Percentiles rank a stretch among this genome's conserved stretches.
Evolutionary conservation across 2,888 invertebrate genomes (phyloP).

Genomic region (Dasysyrphus albostriatus): DNA sequence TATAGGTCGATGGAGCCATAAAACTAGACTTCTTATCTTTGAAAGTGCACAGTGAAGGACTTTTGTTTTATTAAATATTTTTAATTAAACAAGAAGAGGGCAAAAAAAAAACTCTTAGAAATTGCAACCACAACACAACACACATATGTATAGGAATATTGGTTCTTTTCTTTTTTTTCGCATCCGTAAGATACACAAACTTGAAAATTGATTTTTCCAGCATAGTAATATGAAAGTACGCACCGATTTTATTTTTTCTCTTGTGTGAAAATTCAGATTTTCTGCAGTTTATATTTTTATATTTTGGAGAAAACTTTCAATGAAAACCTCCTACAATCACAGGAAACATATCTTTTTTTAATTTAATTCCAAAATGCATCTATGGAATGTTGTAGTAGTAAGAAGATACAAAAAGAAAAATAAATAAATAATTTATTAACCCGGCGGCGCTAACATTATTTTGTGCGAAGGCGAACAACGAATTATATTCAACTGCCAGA

Average conservation of each 20-base stretch:
- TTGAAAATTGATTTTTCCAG: conserved; percentile 69
- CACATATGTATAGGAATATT: conserved; percentile 22
- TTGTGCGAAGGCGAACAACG: conserved; percentile 62
- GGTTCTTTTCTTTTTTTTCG: conserved; percentile 20
- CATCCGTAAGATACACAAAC: conserved; percentile 63
- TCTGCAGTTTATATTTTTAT: background rate
- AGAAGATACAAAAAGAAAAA: conserved; percentile 23
- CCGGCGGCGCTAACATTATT: conserved; percentile 69
- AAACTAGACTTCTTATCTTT: conserved; percentile 50
- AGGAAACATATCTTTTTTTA: conserved; percentile 1
- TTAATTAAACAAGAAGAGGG: conserved; percentile 7
- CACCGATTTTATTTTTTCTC: conserved; percentile 48
- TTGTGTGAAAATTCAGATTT: background rate
- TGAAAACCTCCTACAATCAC: conserved; percentile 20
- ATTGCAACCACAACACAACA: conserved; percentile 42
- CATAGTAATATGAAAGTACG: conserved; percentile 35
- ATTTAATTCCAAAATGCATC: conserved; percentile 36
- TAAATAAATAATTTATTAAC: conserved; percentile 68
- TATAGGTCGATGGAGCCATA: conserved; percentile 52
- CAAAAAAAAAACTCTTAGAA: conserved; percentile 6
- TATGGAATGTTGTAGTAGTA: conserved; percentile 40
- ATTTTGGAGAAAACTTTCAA: background rate
- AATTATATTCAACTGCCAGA: conserved; percentile 71
- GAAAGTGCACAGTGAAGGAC: conserved; percentile 49
- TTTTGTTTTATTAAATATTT: conserved; percentile 41